Base-by-base conservation (phyloP, 1,140 invertebrate genomes). In the Panulirus ornatus region DNA sequence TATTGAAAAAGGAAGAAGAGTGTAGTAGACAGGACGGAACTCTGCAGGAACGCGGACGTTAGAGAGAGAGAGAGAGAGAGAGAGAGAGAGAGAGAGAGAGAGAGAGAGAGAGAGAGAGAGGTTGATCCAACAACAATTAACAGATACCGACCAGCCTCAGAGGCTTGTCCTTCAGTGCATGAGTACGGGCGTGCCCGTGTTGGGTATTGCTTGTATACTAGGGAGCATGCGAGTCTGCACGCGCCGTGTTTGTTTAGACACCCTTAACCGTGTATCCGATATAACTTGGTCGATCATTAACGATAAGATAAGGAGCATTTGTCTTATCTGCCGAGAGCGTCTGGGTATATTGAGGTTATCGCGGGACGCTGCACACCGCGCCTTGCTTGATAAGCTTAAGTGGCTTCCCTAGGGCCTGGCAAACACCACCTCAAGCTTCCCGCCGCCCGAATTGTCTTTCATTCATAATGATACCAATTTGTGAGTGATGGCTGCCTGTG, bases 271-370 rank as follows among this genome's bases (percentile, higher is more conserved):
- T 30, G 1, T 73, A 19, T 38, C 36, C 34, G 34, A 73, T 38
- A 73, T 38, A 73, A 73, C 40, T 76, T 42, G 42, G 38, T 16
- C 75, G 11, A 42, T 76, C 75, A n/a, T 76, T 76, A 38, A 76
- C 42, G 8, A n/a, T 6, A 42, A 38, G 75, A 76, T 76, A 76
- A 42, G 36, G 75, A 42, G 36, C 34, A 34, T 76, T 76, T 40
- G 22, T 42, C 34, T 76, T 76, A 76, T 76, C 75, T 76, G 75
- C 75, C 75, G 40, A 76, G 75, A 76, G 36, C 75, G 44, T 76
- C 75, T 40, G 8, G 0, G 36, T n/a, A 22, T 9, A 76, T 76
- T 42, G 40, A n/a, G 75, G 75, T 42, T 76, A 76, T 40, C 40
- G 5, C 0, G 6, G 34, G 44, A n/a, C 16, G 75, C 27, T 42